Conservation (phyloP, 2,113 vertebrate species). For the Lasiurus cinereus region DNA sequence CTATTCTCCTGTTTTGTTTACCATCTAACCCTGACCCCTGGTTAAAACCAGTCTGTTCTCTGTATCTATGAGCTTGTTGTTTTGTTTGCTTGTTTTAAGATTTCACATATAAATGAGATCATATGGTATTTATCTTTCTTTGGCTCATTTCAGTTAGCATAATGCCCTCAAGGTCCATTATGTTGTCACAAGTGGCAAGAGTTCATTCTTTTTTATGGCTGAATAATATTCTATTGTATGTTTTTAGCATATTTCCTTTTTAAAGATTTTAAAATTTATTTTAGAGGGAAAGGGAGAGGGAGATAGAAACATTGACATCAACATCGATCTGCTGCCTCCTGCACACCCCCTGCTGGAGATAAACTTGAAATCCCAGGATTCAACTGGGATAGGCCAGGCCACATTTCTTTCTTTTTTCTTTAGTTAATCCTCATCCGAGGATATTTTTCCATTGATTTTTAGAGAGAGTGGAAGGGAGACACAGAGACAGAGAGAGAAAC, state of each 20-base stretch:
- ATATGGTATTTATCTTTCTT: neutral
- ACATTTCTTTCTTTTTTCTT: neutral
- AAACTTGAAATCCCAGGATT: too few relatives aligned
- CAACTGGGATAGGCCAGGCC: neutral
- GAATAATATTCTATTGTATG: neutral
- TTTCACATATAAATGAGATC: neutral
- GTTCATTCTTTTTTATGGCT: neutral
- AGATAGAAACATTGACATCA: too few relatives aligned
- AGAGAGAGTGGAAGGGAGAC: too few relatives aligned
- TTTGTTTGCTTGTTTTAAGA: neutral
- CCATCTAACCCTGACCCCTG: neutral
- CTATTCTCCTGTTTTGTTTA: neutral
- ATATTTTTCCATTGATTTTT: too few relatives aligned
- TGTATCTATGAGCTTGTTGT: neutral
- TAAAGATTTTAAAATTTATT: too few relatives aligned
- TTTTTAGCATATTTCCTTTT: neutral
- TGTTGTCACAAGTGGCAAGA: conserved; percentile 19
- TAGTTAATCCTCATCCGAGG: too few relatives aligned
- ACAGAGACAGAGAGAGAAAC: too few relatives aligned
- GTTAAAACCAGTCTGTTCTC: neutral
- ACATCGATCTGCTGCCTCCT: too few relatives aligned
- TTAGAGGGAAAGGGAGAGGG: too few relatives aligned
- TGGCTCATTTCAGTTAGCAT: neutral
- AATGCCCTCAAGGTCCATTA: neutral
- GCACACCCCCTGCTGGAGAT: too few relatives aligned